These are phyloP conservation scores for Phalera bucephala DNA, from an alignment of 2,888 invertebrate species.

Conservation along the genomic window DNA sequence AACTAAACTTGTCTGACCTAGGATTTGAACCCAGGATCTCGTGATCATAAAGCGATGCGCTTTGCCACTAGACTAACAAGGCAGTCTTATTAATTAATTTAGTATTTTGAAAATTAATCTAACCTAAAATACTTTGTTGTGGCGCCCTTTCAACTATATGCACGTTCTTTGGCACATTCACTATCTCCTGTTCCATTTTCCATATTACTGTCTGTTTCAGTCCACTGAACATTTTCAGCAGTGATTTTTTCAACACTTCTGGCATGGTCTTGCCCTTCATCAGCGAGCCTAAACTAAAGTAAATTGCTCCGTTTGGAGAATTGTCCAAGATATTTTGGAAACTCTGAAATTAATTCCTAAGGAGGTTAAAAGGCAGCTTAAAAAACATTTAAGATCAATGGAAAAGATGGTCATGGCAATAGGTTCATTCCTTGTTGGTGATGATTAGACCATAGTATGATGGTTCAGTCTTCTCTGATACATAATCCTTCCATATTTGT, in stretches of 20 bases:
- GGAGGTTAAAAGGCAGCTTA: too few species aligned
- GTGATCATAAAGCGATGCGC: too few species aligned
- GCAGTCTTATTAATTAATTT: too few species aligned
- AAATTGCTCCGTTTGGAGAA: slow-evolving; percentile 65
- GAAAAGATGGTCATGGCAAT: too few species aligned
- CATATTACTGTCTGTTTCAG: slow-evolving; percentile 70
- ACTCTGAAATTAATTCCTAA: slow-evolving; percentile 12
- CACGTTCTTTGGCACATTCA: slow-evolving; percentile 55
- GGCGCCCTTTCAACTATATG: slow-evolving; percentile 63
- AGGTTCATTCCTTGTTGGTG: too few species aligned
- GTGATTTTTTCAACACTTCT: slow-evolving; percentile 37
- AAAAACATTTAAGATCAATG: too few species aligned
- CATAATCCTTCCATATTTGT: not conserved
- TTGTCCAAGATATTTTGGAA: slow-evolving; percentile 45
- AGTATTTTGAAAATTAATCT: slow-evolving; percentile 5
- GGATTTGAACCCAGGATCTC: too few species aligned
- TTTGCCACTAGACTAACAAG: too few species aligned
- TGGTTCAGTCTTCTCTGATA: too few species aligned
- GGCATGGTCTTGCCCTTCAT: slow-evolving; percentile 55
- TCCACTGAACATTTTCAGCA: slow-evolving; percentile 55
- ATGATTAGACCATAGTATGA: too few species aligned
- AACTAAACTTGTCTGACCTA: too few species aligned
- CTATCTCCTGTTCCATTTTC: slow-evolving; percentile 60
- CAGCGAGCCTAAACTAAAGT: slow-evolving; percentile 71
- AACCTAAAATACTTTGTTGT: slow-evolving; percentile 60